Base-by-base conservation (phyloP, 2,113 vertebrate genomes). In the Erythrolamprus reginae region DNA sequence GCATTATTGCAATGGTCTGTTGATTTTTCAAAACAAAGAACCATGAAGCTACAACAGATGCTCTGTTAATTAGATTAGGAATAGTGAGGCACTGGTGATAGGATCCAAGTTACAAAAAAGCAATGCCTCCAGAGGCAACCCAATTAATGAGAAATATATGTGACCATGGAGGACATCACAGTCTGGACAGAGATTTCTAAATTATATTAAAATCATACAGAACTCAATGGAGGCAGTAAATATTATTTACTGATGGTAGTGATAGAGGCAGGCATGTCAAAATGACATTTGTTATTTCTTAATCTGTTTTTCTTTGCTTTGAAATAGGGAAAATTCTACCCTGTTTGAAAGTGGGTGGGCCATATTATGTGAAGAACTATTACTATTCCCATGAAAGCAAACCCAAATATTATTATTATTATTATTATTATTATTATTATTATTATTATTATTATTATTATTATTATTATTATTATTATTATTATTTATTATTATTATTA, bases 11-110 rank as follows among this genome's bases (percentile, higher is more conserved):
- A 55, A 82, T n/a, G 90, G 65, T 82, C 85, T 82, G 65, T n/a
- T 91, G 65, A 28, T 88, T 91, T 87, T 82, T 88, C 85, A 88
- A 91, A 91, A 87, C 65, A 91, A 82, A 91, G 51, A 87, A 87
- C 65, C 42, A 23, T 91, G 90, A 91, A 82, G 90, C 87, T 82
- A 61, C 65, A 91, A 85, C 90, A 91, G 85, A 91, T 91, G 86
- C 70, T 58, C 6, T 58, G 85, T 91, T 91, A 91, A 88, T 91
- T 91, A 87, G 90, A 91, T 91, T 91, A 91, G 51, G 38, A 52
- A 91, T 82, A 91, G 19, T 77, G 77, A 87, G 42, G 10, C 28
- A 12, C 61, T 87, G 50, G 38, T 87, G 85, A 87, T 82, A 91
- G 51, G 90, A 91, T 87, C 52, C 90, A 91, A 48, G 28, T 91